Base-by-base conservation (phyloP, 2,797 vertebrate species). In the Aplochiton taeniatus region DNA sequence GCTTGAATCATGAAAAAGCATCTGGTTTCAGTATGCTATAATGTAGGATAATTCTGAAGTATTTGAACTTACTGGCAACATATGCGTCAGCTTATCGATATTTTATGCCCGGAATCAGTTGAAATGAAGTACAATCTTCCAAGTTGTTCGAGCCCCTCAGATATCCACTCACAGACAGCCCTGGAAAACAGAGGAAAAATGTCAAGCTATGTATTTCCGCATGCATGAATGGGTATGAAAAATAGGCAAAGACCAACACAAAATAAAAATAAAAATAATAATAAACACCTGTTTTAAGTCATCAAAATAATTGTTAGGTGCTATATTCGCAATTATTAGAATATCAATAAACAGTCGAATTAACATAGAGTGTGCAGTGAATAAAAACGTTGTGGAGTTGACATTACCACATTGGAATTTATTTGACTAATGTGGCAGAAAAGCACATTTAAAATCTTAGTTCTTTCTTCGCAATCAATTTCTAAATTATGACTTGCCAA, bases 11-110 rank as follows among this genome's bases (percentile, higher is more conserved):
- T 45, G 50, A 50, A 60, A 51, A 14, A 61, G 41, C 65, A 65
- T 50, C 49, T 66, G 80, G 79, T 82, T 75, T 66, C 80, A 41
- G 64, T 58, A 68, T 75, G 80, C 74, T 77, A 83, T 85, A 85
- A 83, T 75, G 60, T 75, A 77, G 31, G 31, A 31, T 31, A 31
- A 31, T 74, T 83, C 78, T 74, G 70, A 76, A 86, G 84, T 87
- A 75, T 81, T 75, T 83, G 66, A 86, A 89, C 85, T 90, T 78
- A 80, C 83, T 83, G 84, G 69, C 80, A 87, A 74, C 81, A 87
- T 75, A 72, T 65, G 84, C 77, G 72, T 86, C 79, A 77, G 73
- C 11, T 61, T 83, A 72, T 81, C 73, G 68, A 59, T 74, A 80
- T 80, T 80, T 57, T 76, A 70, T 47, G 44, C 68, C 72, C 72